These are phyloP conservation scores for Bubo bubo DNA, from an alignment of 2,113 vertebrate species.

Conservation along the genomic window DNA sequence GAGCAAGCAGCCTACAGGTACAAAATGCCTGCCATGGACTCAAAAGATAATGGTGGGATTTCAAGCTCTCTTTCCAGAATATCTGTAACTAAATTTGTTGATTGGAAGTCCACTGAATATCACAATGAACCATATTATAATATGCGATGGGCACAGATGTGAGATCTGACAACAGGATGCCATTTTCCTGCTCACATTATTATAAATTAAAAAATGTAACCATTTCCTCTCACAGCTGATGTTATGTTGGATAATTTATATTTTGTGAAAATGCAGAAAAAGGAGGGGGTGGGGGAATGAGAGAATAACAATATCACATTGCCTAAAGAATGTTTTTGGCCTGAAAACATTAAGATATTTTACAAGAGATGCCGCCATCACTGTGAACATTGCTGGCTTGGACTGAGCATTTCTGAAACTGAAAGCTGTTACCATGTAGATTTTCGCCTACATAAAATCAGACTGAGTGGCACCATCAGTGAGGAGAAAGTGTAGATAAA, in stretches of 20 bases:
- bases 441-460: neutral
- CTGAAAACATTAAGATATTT: neutral
- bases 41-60: conserved; percentile 28
- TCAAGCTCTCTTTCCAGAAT: conserved; percentile 24
- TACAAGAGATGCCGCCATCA: neutral
- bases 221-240: neutral
- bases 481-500: neutral
- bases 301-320: neutral
- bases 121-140: neutral
- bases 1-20: conserved; percentile 59
- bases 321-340: neutral
- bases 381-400: neutral
- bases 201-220: neutral
- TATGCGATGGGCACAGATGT: neutral
- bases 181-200: neutral
- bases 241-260: neutral
- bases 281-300: neutral
- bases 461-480: neutral
- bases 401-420: neutral
- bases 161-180: neutral
- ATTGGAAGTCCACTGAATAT: neutral
- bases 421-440: neutral
- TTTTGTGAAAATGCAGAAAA: neutral
- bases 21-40: conserved; percentile 15
- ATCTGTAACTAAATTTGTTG: conserved; percentile 21